Evolutionary conservation across 2,797 vertebrate species (phyloP).

Genomic region (Poecilia gillii): DNA sequence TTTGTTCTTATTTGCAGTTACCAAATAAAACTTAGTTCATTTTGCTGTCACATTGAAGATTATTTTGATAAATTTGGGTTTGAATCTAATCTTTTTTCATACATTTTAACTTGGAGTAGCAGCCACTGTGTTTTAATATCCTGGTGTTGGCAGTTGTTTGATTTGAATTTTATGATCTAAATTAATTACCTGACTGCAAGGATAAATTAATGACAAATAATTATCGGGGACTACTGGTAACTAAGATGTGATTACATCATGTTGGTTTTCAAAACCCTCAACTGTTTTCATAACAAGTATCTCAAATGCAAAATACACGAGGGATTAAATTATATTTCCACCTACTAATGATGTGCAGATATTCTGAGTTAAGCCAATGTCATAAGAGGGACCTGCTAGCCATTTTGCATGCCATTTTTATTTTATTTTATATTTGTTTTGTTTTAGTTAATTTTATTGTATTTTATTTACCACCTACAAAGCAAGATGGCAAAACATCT

Average conservation of each 20-base stretch:
- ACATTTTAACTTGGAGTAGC: background rate
- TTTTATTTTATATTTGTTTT: background rate
- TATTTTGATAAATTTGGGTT: background rate
- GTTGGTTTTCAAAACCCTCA: background rate
- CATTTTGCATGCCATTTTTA: background rate
- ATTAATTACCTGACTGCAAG: background rate
- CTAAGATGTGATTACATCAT: background rate
- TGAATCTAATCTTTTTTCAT: background rate
- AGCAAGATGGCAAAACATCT: background rate
- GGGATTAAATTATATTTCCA: background rate
- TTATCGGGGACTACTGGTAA: background rate
- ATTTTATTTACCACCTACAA: background rate
- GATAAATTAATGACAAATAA: background rate
- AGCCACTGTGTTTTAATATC: background rate
- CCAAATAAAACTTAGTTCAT: background rate
- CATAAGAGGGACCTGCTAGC: background rate
- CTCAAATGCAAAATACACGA: background rate
- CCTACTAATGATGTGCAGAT: background rate
- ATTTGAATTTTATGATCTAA: background rate
- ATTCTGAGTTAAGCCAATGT: background rate
- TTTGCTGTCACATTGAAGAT: background rate
- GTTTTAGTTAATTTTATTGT: background rate
- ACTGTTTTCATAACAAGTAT: background rate
- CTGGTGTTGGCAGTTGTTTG: background rate
- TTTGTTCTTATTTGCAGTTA: constrained; percentile 28